A percentile compares a stretch with the other conserved stretches of the same genome.
Conservation (phyloP, 1,140 invertebrate species). For the Pachypeltis micranthus region DNA sequence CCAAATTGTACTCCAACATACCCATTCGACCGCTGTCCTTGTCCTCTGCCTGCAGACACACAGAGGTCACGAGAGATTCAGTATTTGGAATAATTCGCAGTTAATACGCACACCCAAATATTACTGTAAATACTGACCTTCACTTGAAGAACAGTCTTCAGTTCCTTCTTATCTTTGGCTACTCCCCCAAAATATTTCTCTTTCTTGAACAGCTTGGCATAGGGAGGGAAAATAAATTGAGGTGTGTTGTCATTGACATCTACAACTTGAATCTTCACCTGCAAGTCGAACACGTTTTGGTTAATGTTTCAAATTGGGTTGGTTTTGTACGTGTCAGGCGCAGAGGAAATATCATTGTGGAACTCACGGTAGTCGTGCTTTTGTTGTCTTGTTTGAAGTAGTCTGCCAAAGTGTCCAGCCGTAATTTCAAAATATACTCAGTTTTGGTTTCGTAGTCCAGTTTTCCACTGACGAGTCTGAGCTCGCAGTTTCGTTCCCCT, state of each 20-base stretch:
- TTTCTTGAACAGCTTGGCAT: constrained; percentile 33
- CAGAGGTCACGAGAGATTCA: constrained; percentile 23
- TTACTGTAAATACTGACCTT: constrained; percentile 35
- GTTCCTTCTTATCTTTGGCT: constrained; percentile 48
- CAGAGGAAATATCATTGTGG: constrained; percentile 1
- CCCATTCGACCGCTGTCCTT: constrained; percentile 69
- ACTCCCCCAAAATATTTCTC: constrained; percentile 60
- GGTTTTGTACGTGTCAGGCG: not conserved
- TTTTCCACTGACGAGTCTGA: constrained; percentile 46
- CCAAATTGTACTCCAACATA: constrained; percentile 56
- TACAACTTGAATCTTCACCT: constrained; percentile 66
- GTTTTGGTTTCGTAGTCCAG: constrained; percentile 64
- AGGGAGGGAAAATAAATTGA: constrained; percentile 57
- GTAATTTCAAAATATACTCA: constrained; percentile 61
- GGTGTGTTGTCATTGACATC: constrained; percentile 83
- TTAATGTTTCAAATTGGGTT: not conserved
- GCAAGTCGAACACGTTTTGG: constrained; percentile 19
- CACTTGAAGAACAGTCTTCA: constrained; percentile 63
- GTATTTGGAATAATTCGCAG: no score
- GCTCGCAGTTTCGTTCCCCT: constrained; percentile 63
- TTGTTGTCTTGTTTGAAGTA: constrained; percentile 55
- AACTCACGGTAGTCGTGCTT: constrained; percentile 47
- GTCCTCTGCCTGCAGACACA: constrained; percentile 64
- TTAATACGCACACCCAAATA: no score
- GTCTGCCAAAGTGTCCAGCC: constrained; percentile 60